These are phyloP conservation scores for Hydroisotoma schaefferi DNA, from an alignment of 2,888 invertebrate genomes.

Conservation along the genomic window DNA sequence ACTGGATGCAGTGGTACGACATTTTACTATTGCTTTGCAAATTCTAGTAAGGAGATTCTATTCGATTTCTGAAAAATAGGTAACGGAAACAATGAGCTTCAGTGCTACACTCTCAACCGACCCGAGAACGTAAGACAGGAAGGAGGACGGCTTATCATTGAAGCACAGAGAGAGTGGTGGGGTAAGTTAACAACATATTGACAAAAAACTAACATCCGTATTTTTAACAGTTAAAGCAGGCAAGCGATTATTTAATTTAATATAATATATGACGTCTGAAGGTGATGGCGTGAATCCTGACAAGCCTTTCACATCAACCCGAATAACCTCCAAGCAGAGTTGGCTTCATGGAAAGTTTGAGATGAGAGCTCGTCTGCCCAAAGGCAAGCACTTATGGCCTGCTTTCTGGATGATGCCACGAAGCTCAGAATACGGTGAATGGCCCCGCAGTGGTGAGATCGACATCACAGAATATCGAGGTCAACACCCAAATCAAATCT, in stretches of 20 bases:
- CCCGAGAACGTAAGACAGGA: constrained; percentile 37
- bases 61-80: constrained; percentile 17
- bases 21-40: too few relatives aligned
- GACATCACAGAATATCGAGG: constrained; percentile 41
- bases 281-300: too few relatives aligned
- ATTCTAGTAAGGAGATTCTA: too few relatives aligned
- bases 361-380: constrained; percentile 42
- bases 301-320: constrained; percentile 42
- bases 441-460: constrained; percentile 36
- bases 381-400: constrained; percentile 24
- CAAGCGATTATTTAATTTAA: constrained; percentile 1
- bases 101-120: constrained; percentile 44
- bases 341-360: constrained; percentile 43
- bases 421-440: constrained; percentile 27
- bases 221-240: neutral
- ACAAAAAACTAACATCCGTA: too few relatives aligned
- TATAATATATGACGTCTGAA: neutral
- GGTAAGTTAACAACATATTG: constrained; percentile 17
- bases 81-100: constrained; percentile 43
- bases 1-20: constrained; percentile 33
- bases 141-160: constrained; percentile 34
- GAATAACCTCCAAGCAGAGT: constrained; percentile 37
- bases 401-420: constrained; percentile 30
- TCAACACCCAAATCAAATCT: constrained; percentile 25
- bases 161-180: constrained; percentile 35